Conservation (phyloP, 1,140 invertebrate species). For the Trialeurodes vaporariorum region DNA sequence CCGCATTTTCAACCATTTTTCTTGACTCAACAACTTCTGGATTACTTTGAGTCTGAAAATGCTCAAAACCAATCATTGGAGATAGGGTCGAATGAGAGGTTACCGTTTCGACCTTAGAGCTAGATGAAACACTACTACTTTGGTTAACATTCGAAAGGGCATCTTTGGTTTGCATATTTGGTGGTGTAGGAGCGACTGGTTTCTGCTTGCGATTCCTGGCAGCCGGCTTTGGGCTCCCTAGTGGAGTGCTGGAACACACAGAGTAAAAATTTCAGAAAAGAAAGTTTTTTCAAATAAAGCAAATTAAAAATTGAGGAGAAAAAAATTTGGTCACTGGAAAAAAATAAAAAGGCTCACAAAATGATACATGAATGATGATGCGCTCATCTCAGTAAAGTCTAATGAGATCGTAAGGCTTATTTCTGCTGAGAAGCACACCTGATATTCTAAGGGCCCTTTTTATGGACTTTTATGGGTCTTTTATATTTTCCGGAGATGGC, state of each 20-base stretch:
- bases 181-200: constrained; percentile 44
- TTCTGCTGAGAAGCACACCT: too few relatives aligned
- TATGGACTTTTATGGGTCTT: too few relatives aligned
- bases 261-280: constrained; percentile 9
- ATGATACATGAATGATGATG: too few relatives aligned
- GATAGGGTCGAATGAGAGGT: constrained; percentile 6
- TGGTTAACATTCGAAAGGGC: constrained; percentile 2
- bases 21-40: constrained; percentile 3
- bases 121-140: constrained; percentile 5
- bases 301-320: too few relatives aligned
- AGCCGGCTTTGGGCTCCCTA: constrained; percentile 57
- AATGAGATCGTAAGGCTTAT: too few relatives aligned
- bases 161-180: constrained; percentile 7
- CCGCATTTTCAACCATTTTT: constrained; percentile 7
- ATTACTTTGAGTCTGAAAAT: constrained; percentile 10
- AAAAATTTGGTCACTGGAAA: too few relatives aligned
- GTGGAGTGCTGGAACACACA: constrained; percentile 42
- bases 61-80: constrained; percentile 9
- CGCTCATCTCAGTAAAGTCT: too few relatives aligned
- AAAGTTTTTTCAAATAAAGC: constrained; percentile 3
- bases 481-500: too few relatives aligned
- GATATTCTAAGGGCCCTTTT: too few relatives aligned
- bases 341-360: too few relatives aligned
- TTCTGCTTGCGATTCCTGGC: constrained; percentile 53
- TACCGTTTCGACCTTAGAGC: constrained; percentile 12